Evolutionary conservation across 92 coral and sea anemone species (phyloP).

Genomic region (Epizoanthus ramosus): DNA sequence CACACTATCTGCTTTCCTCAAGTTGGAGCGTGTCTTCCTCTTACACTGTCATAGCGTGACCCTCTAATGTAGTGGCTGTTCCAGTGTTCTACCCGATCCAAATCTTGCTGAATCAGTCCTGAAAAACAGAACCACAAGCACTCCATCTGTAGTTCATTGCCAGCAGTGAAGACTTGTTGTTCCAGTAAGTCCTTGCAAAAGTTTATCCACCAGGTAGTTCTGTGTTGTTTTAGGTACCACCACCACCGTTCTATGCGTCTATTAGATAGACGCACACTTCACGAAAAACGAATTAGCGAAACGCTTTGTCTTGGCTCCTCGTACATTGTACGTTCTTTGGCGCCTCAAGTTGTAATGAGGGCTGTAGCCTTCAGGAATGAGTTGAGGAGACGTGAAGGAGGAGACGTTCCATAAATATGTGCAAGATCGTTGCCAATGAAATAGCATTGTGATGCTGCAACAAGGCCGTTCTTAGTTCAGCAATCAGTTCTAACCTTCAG

Average conservation of each 20-base stretch:
- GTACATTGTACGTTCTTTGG: too few species aligned
- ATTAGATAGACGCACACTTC: too few species aligned
- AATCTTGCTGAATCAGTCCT: conserved; percentile 43
- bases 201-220: conserved; percentile 51
- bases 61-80: conserved; percentile 52
- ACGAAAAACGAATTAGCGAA: too few species aligned
- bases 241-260: too few species aligned
- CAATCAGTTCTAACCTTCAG: conserved; percentile 28
- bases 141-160: conserved; percentile 37
- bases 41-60: conserved; percentile 48
- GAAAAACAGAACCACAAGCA: too few species aligned
- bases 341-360: too few species aligned
- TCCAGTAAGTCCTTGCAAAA: conserved; percentile 52
- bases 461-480: conserved; percentile 27
- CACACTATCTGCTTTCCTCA: too few species aligned
- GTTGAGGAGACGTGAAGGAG: too few species aligned
- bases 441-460: conserved; percentile 25
- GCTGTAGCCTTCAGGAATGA: too few species aligned
- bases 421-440: neutral
- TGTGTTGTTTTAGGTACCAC: conserved; percentile 21
- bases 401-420: conserved; percentile 19
- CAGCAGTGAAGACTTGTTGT: conserved; percentile 44
- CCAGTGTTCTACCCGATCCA: conserved; percentile 45
- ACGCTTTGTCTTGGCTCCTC: too few species aligned
- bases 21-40: too few species aligned